Evolutionary conservation across 2,113 vertebrate species (phyloP), one percentile per base, ranked within the genome.

Genomic region (Serilophus lunatus): DNA sequence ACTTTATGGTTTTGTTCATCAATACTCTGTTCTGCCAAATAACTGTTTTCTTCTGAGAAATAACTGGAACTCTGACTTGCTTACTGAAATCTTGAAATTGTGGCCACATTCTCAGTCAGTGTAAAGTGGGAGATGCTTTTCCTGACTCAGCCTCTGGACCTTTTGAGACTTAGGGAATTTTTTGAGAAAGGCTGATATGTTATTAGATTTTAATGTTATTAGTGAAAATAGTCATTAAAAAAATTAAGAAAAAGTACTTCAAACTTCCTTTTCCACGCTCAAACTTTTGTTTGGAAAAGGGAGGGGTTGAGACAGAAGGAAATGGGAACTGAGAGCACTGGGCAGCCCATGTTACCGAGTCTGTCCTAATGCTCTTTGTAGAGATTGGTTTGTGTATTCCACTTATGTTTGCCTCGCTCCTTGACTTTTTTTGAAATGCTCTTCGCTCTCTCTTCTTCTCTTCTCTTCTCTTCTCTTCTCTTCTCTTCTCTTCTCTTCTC

Each of bases 331-430:
- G 35, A 50, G 33, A 49, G 20, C 0, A 3, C 3, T 36, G 49
- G 23, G 18, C 22, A 19, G 38, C 38, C 9, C 14, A 20, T 44
- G 4, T 25, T 36, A 25, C 76, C 1, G 18, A 53, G 9, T 10
- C 11, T 19, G 3, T 50, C 40, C 42, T 13, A 5, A 12, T 12
- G 5, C 5, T 33, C 31, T 51, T 29, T 42, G 51, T 16, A 50
- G 28, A 38, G 36, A 9, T 7, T 9, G 24, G 25, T n/a, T 20
- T 81, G 0, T 2, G 5, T 2, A 4, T 23, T 44, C 24, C 19
- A 3, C 8, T 75, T 17, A 8, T 33, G 6, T 68, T 78, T 56
- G 15, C 12, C 4, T 50, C 17, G 13, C 11, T 54, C 60, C 44
- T 49, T 23, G 17, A 26, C 0, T 3, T 8, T 24, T 70, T 36